These are phyloP conservation scores for Imbricaverruca yamaguchii DNA, from an alignment of 2,888 invertebrate species.

Conservation along the genomic window DNA sequence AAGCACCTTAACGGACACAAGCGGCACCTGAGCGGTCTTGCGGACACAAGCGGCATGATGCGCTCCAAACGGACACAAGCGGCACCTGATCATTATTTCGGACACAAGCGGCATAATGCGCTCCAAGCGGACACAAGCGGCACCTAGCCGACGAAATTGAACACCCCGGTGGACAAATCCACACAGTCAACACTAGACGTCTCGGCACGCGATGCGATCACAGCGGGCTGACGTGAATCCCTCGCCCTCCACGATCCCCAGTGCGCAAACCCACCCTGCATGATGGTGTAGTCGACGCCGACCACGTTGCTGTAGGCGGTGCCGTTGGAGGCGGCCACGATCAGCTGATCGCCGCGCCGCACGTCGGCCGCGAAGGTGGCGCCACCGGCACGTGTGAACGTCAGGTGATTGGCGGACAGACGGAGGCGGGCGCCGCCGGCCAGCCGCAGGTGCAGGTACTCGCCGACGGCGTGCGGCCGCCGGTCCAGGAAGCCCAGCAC, in stretches of 20 bases:
- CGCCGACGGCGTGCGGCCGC: neutral
- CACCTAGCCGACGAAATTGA: too few species aligned
- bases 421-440: neutral
- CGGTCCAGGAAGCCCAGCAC: slow-evolving; percentile 13
- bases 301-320: neutral
- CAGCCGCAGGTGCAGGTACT: neutral
- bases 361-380: neutral
- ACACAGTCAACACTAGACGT: too few species aligned
- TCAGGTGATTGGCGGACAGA: slow-evolving; percentile 4
- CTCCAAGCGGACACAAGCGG: too few species aligned
- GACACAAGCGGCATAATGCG: too few species aligned
- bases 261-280: neutral
- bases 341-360: neutral
- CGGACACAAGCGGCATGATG: too few species aligned
- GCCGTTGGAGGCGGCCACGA: neutral
- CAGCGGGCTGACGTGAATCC: too few species aligned
- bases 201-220: too few species aligned
- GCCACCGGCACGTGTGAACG: neutral
- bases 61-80: too few species aligned
- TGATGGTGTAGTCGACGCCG: neutral
- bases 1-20: neutral
- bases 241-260: too few species aligned
- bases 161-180: too few species aligned
- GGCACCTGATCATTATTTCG: too few species aligned
- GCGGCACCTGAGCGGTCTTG: neutral